Conservation (phyloP, 2,888 invertebrate genomes). For the Apotomis turbidana region DNA sequence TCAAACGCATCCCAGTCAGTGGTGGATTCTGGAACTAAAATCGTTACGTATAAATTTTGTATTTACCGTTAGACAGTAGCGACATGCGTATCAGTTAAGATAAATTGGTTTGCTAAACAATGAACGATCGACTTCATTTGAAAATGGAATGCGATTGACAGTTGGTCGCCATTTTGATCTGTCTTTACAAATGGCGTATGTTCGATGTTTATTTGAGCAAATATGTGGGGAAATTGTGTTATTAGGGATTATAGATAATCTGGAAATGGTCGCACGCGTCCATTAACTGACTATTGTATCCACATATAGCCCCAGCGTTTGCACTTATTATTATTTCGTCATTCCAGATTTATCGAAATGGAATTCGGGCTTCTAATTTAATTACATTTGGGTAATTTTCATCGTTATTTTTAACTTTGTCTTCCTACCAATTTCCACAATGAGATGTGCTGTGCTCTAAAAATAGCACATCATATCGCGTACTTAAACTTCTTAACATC, state of each 20-base stretch:
- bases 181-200: slow-evolving; percentile 32
- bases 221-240: slow-evolving; percentile 24
- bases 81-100: not conserved
- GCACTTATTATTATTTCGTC: not conserved
- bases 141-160: slow-evolving; percentile 36
- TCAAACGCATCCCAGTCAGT: not conserved
- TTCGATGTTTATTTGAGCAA: slow-evolving; percentile 18
- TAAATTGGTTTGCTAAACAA: slow-evolving; percentile 16
- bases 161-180: slow-evolving; percentile 28
- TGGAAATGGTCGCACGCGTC: slow-evolving; percentile 14
- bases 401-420: too few relatives aligned
- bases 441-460: too few relatives aligned
- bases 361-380: too few relatives aligned
- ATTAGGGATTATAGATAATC: slow-evolving; percentile 18
- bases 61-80: not conserved
- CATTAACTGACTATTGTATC: not conserved
- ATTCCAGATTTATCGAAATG: not conserved
- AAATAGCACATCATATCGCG: too few relatives aligned
- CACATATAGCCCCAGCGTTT: too few relatives aligned
- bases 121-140: slow-evolving; percentile 15
- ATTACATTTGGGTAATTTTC: too few relatives aligned
- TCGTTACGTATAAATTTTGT: not conserved
- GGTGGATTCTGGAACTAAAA: slow-evolving; percentile 18
- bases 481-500: too few relatives aligned
- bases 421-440: too few relatives aligned